These are phyloP conservation scores for Muschampia plurimacula DNA, from an alignment of 2,888 invertebrate species.

Conservation along the genomic window DNA sequence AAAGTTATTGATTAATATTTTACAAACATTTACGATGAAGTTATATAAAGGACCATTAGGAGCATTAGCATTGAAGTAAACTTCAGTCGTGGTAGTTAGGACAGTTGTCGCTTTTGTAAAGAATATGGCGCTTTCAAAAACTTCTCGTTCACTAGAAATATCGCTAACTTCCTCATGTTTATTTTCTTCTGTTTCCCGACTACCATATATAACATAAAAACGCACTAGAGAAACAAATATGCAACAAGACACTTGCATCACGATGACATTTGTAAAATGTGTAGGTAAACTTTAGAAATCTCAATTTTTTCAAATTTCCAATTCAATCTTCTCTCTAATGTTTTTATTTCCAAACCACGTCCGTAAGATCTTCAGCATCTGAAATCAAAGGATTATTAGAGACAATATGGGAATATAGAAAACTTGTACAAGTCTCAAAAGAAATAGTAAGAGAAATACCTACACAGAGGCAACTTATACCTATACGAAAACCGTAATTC, in stretches of 20 bases:
- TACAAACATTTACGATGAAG: constrained; percentile 62
- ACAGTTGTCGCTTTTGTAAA: constrained; percentile 40
- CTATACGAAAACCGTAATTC: too few relatives aligned
- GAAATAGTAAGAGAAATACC: too few relatives aligned
- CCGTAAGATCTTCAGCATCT: constrained; percentile 60
- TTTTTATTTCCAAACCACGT: constrained; percentile 60
- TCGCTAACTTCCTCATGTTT: not conserved
- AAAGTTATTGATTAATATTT: constrained; percentile 56
- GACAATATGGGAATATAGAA: too few relatives aligned
- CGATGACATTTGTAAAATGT: not conserved
- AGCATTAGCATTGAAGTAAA: constrained; percentile 43
- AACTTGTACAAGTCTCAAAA: too few relatives aligned
- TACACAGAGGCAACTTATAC: too few relatives aligned
- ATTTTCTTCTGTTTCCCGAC: constrained; percentile 14
- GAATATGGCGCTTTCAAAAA: constrained; percentile 11
- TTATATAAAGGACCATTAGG: constrained; percentile 60
- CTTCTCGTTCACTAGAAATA: constrained; percentile 26
- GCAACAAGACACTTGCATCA: constrained; percentile 1
- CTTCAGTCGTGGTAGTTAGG: constrained; percentile 33
- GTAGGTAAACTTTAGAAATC: not conserved
- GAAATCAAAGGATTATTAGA: constrained; percentile 47
- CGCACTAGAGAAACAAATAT: not conserved
- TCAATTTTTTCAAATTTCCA: constrained; percentile 41
- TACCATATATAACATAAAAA: not conserved
- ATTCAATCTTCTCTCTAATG: constrained; percentile 56